Evolutionary conservation across 2,113 vertebrate species (phyloP).

Genomic region (Sylvietta virens): DNA sequence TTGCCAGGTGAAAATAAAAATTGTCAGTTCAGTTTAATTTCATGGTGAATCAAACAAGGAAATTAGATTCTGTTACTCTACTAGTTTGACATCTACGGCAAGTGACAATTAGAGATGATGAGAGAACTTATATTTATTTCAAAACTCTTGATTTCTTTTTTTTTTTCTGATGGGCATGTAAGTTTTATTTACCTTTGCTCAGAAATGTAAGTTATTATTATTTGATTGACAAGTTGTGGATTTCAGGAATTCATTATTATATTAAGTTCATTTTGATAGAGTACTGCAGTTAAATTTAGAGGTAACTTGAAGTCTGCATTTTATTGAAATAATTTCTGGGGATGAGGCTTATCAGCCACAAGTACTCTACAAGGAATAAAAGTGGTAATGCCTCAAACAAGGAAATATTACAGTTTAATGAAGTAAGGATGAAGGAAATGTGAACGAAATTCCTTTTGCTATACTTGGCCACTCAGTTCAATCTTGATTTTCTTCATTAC

Average conservation of each 20-base stretch:
- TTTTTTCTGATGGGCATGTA: slow-evolving; percentile 33
- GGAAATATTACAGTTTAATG: slow-evolving; percentile 15
- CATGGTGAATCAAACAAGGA: slow-evolving; percentile 84
- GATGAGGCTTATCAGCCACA: background rate
- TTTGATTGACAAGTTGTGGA: background rate
- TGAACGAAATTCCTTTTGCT: background rate
- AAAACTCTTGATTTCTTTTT: slow-evolving; percentile 50
- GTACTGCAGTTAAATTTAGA: background rate
- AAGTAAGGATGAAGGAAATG: background rate
- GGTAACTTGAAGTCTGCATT: background rate
- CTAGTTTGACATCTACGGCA: slow-evolving; percentile 74
- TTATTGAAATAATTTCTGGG: background rate
- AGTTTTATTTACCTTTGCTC: slow-evolving; percentile 67
- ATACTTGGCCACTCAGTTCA: slow-evolving; percentile 5
- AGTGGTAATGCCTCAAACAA: slow-evolving; percentile 1
- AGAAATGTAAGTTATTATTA: slow-evolving; percentile 7
- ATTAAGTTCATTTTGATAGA: background rate
- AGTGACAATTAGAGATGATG: slow-evolving; percentile 78
- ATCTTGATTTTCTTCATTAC: slow-evolving; percentile 37
- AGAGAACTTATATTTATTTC: slow-evolving; percentile 69
- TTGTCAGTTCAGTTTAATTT: slow-evolving; percentile 83
- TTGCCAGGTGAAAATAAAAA: slow-evolving; percentile 83
- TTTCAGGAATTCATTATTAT: background rate
- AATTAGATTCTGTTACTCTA: slow-evolving; percentile 81
- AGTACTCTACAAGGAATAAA: slow-evolving; percentile 2